phyloP scores from a whole-genome alignment of 2,888 invertebrate genomes.

The Zaprionus lineosus region DNA sequence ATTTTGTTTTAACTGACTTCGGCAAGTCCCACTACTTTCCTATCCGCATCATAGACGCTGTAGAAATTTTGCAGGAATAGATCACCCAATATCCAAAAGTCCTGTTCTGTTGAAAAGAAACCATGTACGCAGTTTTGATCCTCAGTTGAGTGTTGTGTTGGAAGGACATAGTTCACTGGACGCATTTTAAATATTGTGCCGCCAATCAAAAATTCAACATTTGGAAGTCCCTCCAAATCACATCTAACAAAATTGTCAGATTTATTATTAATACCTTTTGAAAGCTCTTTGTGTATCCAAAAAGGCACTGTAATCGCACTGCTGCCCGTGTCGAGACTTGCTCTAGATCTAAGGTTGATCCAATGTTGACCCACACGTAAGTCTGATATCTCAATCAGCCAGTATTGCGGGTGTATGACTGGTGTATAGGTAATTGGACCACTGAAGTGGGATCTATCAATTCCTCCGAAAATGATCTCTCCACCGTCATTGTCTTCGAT shows the following conservation, averaged over 20 bases:
- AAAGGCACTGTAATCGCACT: no score
- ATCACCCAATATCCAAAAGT: constrained; percentile 58
- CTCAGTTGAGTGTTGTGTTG: neutral
- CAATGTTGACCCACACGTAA: no score
- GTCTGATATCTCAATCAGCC: constrained; percentile 42
- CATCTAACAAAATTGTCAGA: no score
- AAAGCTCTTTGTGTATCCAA: no score
- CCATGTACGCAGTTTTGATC: constrained; percentile 26
- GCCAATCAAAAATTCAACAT: no score
- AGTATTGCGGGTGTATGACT: constrained; percentile 26
- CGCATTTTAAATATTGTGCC: no score
- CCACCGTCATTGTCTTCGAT: constrained; percentile 29
- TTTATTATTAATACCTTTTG: no score
- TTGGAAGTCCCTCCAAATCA: no score
- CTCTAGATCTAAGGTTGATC: no score
- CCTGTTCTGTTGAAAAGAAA: constrained; percentile 32
- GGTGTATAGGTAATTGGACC: constrained; percentile 49
- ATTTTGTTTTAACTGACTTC: constrained; percentile 8
- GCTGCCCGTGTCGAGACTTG: no score
- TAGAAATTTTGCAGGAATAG: constrained; percentile 55
- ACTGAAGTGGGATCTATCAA: constrained; percentile 25
- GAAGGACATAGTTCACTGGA: constrained; percentile 40
- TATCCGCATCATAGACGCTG: constrained; percentile 50
- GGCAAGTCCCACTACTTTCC: constrained; percentile 46
- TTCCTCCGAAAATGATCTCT: constrained; percentile 53